Base-by-base conservation (phyloP, 2,888 invertebrate genomes). In the Synanthedon vespiformis region DNA sequence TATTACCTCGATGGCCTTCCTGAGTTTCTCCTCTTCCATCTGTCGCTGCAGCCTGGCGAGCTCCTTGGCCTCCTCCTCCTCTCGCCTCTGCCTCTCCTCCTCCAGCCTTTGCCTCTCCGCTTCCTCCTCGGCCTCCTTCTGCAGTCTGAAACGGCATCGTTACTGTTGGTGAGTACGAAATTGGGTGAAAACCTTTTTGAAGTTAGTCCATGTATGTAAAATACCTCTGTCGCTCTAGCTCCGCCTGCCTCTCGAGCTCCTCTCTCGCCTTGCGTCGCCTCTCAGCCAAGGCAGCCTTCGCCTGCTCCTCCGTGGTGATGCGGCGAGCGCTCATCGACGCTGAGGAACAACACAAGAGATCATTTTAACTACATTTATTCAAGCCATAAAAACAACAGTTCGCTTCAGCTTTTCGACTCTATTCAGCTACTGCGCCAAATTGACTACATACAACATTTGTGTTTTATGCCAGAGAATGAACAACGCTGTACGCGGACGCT, bases 261-360 rank as follows among this genome's bases (percentile, higher is more conserved):
- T 97, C 97, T 14, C 97, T 83, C 11, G 96, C 97, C 56, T 95
- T 87, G 55, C 96, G 89, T 60, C 97, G 88, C 57, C 95, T 89
- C 86, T 97, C 97, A 0, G 97, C 97, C 54, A 98, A 85, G 53
- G 96, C 97, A 14, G 96, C 96, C 80, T 97, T 97, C 8, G 97
- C 97, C 75, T 97, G 92, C 76, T 95, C 96, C 81, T 96, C 96
- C 2, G 96, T 96, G 10, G 93, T 95, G 61, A 96, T 95, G 53
- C 85, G 83, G 0, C 80, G 79, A 6, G 74, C 75, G 8, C 65
- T 64, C 84, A 83, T 84, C 1, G 86, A 85, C 54, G 85, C 86
- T 85, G 68, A 0, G 54, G 14, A n/a, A 55, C 12, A 44, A n/a
- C 13, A 14, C 44, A 44, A 12, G 5, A n/a, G 41, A 4, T 41